Evolutionary conservation across 2,797 vertebrate species (phyloP).

Genomic region (Euphonia xanthogaster): DNA sequence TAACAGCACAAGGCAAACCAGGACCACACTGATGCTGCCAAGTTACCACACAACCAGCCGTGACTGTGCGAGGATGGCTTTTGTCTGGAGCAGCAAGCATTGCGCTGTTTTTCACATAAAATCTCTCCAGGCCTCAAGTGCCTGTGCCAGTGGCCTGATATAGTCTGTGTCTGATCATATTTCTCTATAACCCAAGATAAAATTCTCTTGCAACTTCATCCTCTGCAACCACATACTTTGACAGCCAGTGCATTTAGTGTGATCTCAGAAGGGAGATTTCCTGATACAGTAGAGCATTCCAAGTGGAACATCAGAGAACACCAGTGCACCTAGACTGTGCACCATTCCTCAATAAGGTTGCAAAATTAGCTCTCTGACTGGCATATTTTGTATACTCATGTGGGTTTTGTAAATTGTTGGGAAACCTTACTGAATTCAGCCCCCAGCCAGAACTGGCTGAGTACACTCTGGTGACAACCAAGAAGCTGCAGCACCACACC

Average conservation of each 20-base stretch:
- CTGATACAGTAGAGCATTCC: not conserved
- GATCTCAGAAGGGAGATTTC: not conserved
- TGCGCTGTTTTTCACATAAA: not conserved
- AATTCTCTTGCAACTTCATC: not conserved
- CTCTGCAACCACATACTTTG: not conserved
- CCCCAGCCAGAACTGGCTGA: not conserved
- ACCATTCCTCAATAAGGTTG: not conserved
- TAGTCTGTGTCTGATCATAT: not conserved
- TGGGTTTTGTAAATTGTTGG: not conserved
- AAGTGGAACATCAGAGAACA: not conserved
- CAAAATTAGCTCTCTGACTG: not conserved
- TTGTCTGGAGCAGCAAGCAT: not conserved
- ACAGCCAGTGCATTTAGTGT: not conserved
- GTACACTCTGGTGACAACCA: fast-evolving
- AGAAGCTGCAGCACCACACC: not conserved
- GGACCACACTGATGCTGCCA: not conserved
- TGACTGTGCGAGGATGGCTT: not conserved
- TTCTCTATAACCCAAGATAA: not conserved
- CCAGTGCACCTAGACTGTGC: not conserved
- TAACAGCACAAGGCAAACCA: not conserved
- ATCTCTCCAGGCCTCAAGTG: not conserved
- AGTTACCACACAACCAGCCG: not conserved
- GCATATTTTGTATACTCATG: not conserved
- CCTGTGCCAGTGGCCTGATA: not conserved
- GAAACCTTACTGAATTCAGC: not conserved